Conservation (phyloP, 2,797 vertebrate genomes). For the Lemur catta region DNA sequence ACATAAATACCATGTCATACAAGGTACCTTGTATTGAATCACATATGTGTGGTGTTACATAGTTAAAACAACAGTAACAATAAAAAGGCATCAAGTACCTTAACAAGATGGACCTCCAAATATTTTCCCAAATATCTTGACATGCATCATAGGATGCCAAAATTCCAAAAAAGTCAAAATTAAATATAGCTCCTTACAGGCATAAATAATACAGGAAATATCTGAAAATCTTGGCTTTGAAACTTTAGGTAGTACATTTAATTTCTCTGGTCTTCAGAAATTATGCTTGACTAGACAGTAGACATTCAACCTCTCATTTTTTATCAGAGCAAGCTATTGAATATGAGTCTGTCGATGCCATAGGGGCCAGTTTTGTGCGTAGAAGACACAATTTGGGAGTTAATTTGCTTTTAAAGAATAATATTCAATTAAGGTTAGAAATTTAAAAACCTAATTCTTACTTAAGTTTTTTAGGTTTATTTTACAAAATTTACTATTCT, state of each 20-base stretch:
- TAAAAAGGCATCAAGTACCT: not conserved
- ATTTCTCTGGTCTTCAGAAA: conserved; percentile 1
- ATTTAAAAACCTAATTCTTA: not conserved
- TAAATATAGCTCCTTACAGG: not conserved
- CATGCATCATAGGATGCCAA: not conserved
- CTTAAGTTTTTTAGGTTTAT: conserved; percentile 17
- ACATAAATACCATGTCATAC: not conserved
- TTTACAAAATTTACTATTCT: not conserved
- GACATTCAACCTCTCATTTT: not conserved
- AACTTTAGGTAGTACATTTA: not conserved
- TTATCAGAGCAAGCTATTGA: not conserved
- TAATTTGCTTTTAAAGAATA: conserved; percentile 5
- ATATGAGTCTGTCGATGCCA: not conserved
- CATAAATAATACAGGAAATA: not conserved
- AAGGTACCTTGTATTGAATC: not conserved
- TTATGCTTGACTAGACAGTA: not conserved
- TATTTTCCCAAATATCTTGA: not conserved
- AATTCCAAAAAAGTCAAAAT: not conserved
- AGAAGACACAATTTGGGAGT: not conserved
- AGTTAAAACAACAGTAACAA: not conserved
- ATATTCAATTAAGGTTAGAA: not conserved
- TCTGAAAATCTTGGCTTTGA: not conserved
- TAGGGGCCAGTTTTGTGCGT: not conserved
- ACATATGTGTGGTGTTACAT: not conserved
- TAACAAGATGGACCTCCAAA: not conserved